These are phyloP conservation scores for Drosophila nebulosa DNA, from an alignment of 1,140 invertebrate genomes.

Conservation along the genomic window DNA sequence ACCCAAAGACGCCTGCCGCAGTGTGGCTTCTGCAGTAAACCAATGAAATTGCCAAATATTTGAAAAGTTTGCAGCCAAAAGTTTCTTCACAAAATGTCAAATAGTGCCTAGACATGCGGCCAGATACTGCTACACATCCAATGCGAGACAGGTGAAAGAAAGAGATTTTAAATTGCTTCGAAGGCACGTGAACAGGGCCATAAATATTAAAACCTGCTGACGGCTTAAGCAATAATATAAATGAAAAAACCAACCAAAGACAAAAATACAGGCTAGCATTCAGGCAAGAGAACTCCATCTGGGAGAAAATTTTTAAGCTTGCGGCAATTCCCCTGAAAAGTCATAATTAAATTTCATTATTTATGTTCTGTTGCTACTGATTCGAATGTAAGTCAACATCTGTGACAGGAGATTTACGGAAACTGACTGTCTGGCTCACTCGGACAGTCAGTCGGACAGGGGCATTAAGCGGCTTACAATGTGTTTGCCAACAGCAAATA, in stretches of 20 bases:
- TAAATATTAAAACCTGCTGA: conserved; percentile 58
- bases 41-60: conserved; percentile 69
- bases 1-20: conserved; percentile 58
- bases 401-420: conserved; percentile 22
- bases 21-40: conserved; percentile 28
- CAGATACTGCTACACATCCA: conserved; percentile 27
- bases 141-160: conserved; percentile 18
- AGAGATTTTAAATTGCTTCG: no score
- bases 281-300: neutral
- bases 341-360: conserved; percentile 77
- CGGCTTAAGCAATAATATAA: conserved; percentile 51
- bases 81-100: conserved; percentile 44
- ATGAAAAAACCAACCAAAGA: neutral
- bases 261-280: neutral
- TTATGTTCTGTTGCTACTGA: conserved; percentile 57
- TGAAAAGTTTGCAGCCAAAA: conserved; percentile 60
- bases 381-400: conserved; percentile 33
- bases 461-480: conserved; percentile 66
- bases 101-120: conserved; percentile 37
- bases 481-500: conserved; percentile 20
- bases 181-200: conserved; percentile 25
- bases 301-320: conserved; percentile 15
- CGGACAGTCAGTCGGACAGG: conserved; percentile 15
- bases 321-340: conserved; percentile 29
- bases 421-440: conserved; percentile 21